A percentile compares a stretch with the other conserved stretches of the same genome.
Conservation (phyloP, 2,797 vertebrate genomes). For the Enteromius radiatus region DNA sequence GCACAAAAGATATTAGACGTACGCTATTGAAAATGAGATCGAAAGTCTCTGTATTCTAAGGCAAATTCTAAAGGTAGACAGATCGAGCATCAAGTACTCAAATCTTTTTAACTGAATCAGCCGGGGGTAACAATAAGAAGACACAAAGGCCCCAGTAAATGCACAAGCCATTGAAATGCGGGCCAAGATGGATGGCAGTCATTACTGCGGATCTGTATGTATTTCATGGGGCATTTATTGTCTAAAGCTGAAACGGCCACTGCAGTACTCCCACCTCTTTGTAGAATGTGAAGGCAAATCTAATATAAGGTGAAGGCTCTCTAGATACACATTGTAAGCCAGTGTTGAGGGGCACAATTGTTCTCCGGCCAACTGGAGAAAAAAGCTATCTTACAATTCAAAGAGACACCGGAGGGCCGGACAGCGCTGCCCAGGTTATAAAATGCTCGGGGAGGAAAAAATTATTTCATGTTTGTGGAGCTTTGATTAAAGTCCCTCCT, state of each 20-base stretch:
- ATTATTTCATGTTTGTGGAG: conserved; percentile 61
- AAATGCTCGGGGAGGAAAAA: conserved; percentile 65
- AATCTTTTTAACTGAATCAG: conserved; percentile 23
- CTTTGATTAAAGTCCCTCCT: conserved; percentile 71
- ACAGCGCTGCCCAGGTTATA: conserved; percentile 62
- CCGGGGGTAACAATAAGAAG: conserved; percentile 34
- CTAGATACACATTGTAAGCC: conserved; percentile 61
- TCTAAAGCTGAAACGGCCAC: conserved; percentile 47
- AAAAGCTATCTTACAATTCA: conserved; percentile 64
- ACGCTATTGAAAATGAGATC: conserved; percentile 41
- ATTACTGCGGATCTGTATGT: conserved; percentile 49
- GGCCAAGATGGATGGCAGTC: conserved; percentile 43
- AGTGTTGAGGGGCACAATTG: conserved; percentile 57
- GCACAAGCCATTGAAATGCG: conserved; percentile 40
- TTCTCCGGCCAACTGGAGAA: conserved; percentile 57
- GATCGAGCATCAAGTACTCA: conserved; percentile 19
- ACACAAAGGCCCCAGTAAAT: conserved; percentile 47
- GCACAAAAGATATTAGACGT: conserved; percentile 27
- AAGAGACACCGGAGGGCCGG: conserved; percentile 59
- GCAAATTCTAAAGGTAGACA: conserved; percentile 33
- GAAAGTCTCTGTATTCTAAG: conserved; percentile 39
- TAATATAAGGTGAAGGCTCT: conserved; percentile 52
- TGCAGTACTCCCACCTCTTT: conserved; percentile 39
- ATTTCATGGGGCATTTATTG: conserved; percentile 62
- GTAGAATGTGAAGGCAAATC: conserved; percentile 50